Evolutionary conservation across 2,113 vertebrate species (phyloP), one percentile per base, ranked within the genome.

Genomic region (Tenrec ecaudatus): DNA sequence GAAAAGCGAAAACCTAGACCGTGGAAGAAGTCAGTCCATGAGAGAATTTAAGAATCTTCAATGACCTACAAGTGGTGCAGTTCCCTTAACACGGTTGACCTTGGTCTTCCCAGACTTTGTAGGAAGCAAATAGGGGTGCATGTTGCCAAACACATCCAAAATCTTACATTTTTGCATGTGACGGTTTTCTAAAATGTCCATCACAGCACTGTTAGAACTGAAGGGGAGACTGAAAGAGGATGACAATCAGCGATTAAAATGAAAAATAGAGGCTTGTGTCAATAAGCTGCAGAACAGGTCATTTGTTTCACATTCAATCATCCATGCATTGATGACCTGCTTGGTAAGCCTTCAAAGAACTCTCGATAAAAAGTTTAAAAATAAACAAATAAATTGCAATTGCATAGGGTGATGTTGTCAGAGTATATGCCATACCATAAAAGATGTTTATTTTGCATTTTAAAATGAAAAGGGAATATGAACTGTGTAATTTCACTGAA

Each of bases 371-470:
- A 53, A 53, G 47, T 53, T 10, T 53, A 53, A 53, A 53, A 14
- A 53, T 53, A 53, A 53, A 53, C 9, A 53, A 53, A 12, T 53
- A 53, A 53, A 53, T 53, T 53, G 47, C 47, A 53, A 53, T 10
- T 53, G 6, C 81, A 31, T 33, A 86, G 12, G 43, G 76, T 84
- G 23, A 58, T 38, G 5, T 23, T 27, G 29, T 71, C 78, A 76
- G 87, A 86, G 77, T 62, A 36, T 60, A 71, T 17, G 4, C 2
- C 38, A 77, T 76, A 19, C 40, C 27, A 69, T 36, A 73, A 73
- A 94, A 68, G 71, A 78, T n/a, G 4, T 83, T 64, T 75, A 20
- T 33, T 9, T 2, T 40, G n/a, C 79, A 64, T 93, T 89, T 94
- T 91, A 40, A 88, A 89, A 76, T 20, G 38, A 58, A 75, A 82